Conservation (phyloP, 2,113 vertebrate species). For the Cebidichthys violaceus region DNA sequence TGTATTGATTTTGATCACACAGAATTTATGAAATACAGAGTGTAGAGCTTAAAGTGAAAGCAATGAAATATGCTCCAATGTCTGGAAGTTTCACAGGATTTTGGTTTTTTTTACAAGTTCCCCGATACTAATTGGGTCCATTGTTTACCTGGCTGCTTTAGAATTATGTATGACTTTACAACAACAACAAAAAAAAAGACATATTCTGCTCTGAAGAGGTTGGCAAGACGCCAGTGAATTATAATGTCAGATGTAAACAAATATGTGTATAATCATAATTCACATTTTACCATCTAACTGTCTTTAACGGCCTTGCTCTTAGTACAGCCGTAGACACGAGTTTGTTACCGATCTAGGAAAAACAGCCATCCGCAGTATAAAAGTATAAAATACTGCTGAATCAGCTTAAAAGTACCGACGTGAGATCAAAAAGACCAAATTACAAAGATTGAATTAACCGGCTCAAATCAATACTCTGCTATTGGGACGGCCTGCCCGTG, state of each 20-base stretch:
- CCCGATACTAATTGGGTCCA: not conserved
- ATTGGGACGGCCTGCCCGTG: conserved; percentile 7
- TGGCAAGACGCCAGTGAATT: not conserved
- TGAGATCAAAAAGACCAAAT: conserved; percentile 27
- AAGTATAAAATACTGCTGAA: not conserved
- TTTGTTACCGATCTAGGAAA: not conserved
- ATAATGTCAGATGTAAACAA: conserved; percentile 18
- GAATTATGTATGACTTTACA: not conserved
- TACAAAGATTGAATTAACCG: conserved; percentile 21
- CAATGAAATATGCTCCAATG: conserved; percentile 22
- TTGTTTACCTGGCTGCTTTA: not conserved
- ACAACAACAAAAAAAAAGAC: conserved; percentile 7
- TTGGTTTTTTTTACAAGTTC: not conserved
- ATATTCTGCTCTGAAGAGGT: conserved; percentile 41
- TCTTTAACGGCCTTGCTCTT: not conserved
- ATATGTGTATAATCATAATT: conserved; percentile 16
- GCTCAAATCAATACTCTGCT: conserved; percentile 30
- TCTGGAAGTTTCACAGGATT: not conserved
- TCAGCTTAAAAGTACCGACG: not conserved
- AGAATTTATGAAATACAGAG: conserved; percentile 5
- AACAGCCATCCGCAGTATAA: not conserved
- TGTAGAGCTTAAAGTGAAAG: conserved; percentile 39
- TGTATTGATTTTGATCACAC: conserved; percentile 59
- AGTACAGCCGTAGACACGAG: not conserved
- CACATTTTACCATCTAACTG: conserved; percentile 23